Percentiles rank a stretch among this genome's conserved stretches.
phyloP scores from a whole-genome alignment of 1,140 invertebrate genomes.

The Meloidogyne floridensis region DNA sequence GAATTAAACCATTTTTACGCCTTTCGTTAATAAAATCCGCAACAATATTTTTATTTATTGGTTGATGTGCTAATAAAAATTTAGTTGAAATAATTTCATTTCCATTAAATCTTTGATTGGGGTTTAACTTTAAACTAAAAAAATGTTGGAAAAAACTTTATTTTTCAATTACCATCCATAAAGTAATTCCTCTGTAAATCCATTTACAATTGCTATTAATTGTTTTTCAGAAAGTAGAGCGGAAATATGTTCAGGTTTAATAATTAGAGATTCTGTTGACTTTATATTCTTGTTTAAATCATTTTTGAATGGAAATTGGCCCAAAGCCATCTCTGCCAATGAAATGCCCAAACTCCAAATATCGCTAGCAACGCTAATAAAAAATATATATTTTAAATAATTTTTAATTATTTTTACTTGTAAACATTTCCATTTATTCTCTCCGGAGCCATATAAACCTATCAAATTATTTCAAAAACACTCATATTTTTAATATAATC shows the following conservation, averaged over 20 bases:
- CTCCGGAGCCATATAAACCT: constrained; percentile 69
- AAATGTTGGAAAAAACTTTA: neutral
- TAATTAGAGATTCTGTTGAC: constrained; percentile 16
- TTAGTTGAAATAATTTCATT: neutral
- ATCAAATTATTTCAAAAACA: neutral
- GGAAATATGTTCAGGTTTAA: constrained; percentile 13
- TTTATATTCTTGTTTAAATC: neutral
- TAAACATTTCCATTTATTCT: constrained; percentile 48
- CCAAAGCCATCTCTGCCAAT: constrained; percentile 67
- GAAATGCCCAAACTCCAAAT: constrained; percentile 69
- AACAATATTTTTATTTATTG: constrained; percentile 18
- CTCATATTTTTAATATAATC: neutral
- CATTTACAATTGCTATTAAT: constrained; percentile 4
- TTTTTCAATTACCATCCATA: constrained; percentile 13
- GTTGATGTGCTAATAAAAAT: constrained; percentile 23
- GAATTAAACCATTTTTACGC: neutral
- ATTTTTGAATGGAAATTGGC: constrained; percentile 41
- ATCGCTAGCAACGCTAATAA: constrained; percentile 66
- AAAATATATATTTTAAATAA: constrained; percentile 6
- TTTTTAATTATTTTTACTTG: constrained; percentile 20
- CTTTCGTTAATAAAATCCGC: constrained; percentile 21
- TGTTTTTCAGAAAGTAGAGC: neutral
- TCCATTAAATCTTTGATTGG: neutral
- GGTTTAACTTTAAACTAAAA: constrained; percentile 18
- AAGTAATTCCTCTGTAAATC: constrained; percentile 12